Evolutionary conservation across 2,888 invertebrate genomes (phyloP), one percentile per base, ranked within the genome.

Genomic region (Eilema caniola): DNA sequence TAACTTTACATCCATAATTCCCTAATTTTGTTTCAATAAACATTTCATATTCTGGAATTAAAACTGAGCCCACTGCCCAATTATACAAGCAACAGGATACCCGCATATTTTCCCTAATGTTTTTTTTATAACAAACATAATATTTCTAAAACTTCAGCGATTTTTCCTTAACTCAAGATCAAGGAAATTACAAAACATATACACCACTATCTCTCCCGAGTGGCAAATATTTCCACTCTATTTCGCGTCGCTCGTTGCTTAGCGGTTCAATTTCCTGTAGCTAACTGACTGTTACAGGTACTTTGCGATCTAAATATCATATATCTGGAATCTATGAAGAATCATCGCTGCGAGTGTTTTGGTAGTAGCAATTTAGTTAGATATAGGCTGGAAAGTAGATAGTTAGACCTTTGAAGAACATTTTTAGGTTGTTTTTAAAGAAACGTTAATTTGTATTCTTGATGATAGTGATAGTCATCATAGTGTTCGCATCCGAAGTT

Each of bases 211-310:
- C 77, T 73, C 41, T 33, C 61, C 59, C 28, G 28, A 71, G 65
- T 61, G 65, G 77, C 71, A 79, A 81, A 79, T 79, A 76, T 65
- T 76, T 75, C 77, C 76, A 76, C 63, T 75, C 75, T 77, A 79
- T 81, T 81, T 79, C 74, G 75, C 75, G 71, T 69, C 73, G 73
- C 73, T 81, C 75, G 63, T 20, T 25, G 69, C 74, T 82, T 79
- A 82, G 76, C 79, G 79, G 74, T 76, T 62, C 80, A 82, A 82
- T 82, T 82, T 82, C 82, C 82, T 79, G 77, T 67, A 69, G 71
- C 73, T 76, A 82, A 82, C 76, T 80, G 69, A 76, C 72, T 74
- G 66, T 33, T 68, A 41, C 72, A 75, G 72, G 77, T 71, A 70
- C 37, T 57, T 70, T 62, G 57, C 70, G 66, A 66, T 66, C 61